Percentiles rank a stretch among this genome's conserved stretches.
These are phyloP conservation scores for Drosophila watanabei DNA, from an alignment of 1,140 invertebrate species.

Conservation along the genomic window DNA sequence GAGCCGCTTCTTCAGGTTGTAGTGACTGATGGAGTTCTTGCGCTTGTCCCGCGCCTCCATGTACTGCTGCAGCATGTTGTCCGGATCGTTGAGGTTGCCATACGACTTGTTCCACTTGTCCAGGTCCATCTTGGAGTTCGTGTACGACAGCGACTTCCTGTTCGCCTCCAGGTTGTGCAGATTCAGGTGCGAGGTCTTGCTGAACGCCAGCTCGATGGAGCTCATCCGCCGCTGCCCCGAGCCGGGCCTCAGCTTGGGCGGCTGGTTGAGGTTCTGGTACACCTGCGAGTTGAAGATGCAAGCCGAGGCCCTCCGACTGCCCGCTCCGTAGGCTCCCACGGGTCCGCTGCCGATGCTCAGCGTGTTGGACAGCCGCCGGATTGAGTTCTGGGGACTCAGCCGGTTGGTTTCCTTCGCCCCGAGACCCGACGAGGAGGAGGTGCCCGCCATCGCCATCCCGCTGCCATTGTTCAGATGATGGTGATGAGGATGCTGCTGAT, in stretches of 20 bases:
- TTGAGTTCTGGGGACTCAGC: constrained; percentile 91
- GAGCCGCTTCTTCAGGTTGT: constrained; percentile 70
- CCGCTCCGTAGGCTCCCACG: constrained; percentile 8
- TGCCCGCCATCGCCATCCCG: constrained; percentile 2
- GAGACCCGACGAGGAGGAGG: constrained; percentile 2
- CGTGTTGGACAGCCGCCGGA: constrained; percentile 85
- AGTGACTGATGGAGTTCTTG: constrained; percentile 80
- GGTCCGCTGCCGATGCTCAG: constrained; percentile 71
- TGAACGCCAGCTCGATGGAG: constrained; percentile 83
- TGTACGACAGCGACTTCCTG: constrained; percentile 81
- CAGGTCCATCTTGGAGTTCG: constrained; percentile 83
- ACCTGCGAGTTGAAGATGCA: constrained; percentile 85
- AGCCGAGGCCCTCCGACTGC: constrained; percentile 78
- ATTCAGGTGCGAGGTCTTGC: constrained; percentile 83
- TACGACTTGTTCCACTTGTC: constrained; percentile 83
- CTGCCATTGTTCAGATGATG: constrained; percentile 73
- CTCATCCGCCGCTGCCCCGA: constrained; percentile 79
- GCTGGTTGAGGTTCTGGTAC: constrained; percentile 83
- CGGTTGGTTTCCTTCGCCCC: constrained; percentile 88
- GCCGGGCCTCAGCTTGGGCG: constrained; percentile 72
- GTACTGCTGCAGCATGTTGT: constrained; percentile 84
- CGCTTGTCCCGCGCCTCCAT: constrained; percentile 83
- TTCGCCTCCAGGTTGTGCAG: constrained; percentile 82
- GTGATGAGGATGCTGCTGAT: constrained; percentile 40
- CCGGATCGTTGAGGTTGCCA: constrained; percentile 74